Evolutionary conservation across 2,888 invertebrate species (phyloP), one percentile per base, ranked within the genome.

Genomic region (Alitta virens): DNA sequence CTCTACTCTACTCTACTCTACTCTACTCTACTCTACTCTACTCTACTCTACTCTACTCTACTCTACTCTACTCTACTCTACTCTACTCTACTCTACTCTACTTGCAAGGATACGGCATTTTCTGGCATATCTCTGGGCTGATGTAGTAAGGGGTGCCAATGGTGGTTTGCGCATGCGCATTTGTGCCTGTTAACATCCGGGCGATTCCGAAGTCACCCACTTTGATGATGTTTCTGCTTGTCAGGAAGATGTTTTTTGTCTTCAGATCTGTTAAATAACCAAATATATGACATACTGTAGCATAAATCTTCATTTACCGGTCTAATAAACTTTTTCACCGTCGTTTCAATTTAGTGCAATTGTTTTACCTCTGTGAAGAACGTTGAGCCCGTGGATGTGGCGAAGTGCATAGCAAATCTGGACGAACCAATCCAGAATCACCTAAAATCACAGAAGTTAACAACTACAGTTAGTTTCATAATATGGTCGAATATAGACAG

Each of bases 201-300:
- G 78, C 73, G 25, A 79, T 78, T 3, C 79, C 79, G 68, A 79
- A 78, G 63, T 79, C 79, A n/a, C 78, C 79, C 16, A 79, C 67
- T 62, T 79, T 79, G 2, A 79, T 60, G 5, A 73, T 63, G 60
- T 72, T 69, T 42, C 69, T 63, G 3, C 65, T 60, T n/a, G 72
- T 74, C 57, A 79, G 68, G 56, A 79, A 78, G 21, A 79, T 72
- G 62, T 79, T 79, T 66, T 78, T 77, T 3, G 76, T 71, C 61
- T 79, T 79, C 63, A 78, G 57, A 67, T 79, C 79, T 79, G 70
- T 26, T n/a, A n/a, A n/a, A n/a, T n/a, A n/a, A n/a, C n/a, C n/a
- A n/a, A n/a, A n/a, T n/a, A n/a, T n/a, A n/a, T n/a, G n/a, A n/a
- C n/a, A n/a, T n/a, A n/a, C n/a, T n/a, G n/a, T n/a, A n/a, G n/a